Evolutionary conservation across 35 echinoderm and acorn worm genomes (phyloP).

Genomic region (Nesometra sesokonis): DNA sequence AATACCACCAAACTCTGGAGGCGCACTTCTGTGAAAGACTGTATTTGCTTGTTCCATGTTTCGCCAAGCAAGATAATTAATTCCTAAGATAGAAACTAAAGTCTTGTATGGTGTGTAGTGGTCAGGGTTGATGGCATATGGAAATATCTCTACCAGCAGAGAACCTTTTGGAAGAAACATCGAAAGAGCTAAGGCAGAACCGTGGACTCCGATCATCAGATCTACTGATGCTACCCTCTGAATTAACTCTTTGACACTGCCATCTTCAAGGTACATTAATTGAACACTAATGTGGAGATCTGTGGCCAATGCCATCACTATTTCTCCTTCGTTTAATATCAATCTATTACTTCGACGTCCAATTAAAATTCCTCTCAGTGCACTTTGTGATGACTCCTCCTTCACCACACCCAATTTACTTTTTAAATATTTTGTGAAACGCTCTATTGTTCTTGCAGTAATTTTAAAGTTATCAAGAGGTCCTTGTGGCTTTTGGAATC

Average conservation of each 20-base stretch:
- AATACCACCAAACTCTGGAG: slow-evolving; percentile 70
- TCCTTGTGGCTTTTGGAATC: slow-evolving; percentile 74
- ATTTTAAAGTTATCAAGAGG: slow-evolving; percentile 31
- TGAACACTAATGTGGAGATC: slow-evolving; percentile 38
- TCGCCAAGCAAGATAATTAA: slow-evolving; percentile 62
- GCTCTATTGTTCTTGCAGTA: slow-evolving; percentile 39
- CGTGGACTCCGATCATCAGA: slow-evolving; percentile 64
- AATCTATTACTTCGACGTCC: slow-evolving; percentile 55
- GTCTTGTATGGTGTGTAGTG: slow-evolving; percentile 94
- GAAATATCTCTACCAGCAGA: slow-evolving; percentile 69
- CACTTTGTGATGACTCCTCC: neutral
- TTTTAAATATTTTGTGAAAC: slow-evolving; percentile 50
- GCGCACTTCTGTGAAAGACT: slow-evolving; percentile 45
- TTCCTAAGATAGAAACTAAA: slow-evolving; percentile 37
- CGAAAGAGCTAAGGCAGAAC: slow-evolving; percentile 61
- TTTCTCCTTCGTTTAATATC: slow-evolving; percentile 71
- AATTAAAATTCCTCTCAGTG: slow-evolving; percentile 30
- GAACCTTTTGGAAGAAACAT: slow-evolving; percentile 62
- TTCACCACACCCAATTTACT: slow-evolving; percentile 12
- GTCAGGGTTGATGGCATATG: slow-evolving; percentile 81
- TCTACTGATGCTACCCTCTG: slow-evolving; percentile 31
- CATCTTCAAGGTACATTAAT: slow-evolving; percentile 44
- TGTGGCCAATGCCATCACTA: slow-evolving; percentile 37
- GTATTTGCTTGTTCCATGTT: slow-evolving; percentile 40
- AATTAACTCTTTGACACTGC: slow-evolving; percentile 34